phyloP scores from a whole-genome alignment of 2,888 invertebrate genomes.

The Callyntrura sp. region DNA sequence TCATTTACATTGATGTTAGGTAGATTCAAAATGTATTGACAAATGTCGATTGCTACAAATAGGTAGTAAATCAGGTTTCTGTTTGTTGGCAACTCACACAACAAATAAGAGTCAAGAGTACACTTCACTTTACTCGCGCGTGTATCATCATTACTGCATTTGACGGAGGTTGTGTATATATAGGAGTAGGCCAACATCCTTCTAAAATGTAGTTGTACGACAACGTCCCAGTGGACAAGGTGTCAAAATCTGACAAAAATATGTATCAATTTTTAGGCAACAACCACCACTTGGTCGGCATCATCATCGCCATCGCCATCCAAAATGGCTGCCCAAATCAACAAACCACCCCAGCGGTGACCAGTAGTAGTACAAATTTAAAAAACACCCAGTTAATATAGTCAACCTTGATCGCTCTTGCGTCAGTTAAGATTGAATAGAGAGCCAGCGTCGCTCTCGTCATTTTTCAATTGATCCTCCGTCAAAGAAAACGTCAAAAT shows the following conservation, averaged over 20 bases:
- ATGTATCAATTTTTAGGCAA: too few relatives aligned
- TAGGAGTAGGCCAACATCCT: background rate
- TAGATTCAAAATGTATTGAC: too few relatives aligned
- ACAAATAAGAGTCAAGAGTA: too few relatives aligned
- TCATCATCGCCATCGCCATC: background rate
- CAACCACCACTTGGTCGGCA: too few relatives aligned
- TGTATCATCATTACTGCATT: too few relatives aligned
- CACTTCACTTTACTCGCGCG: too few relatives aligned
- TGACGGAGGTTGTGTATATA: background rate
- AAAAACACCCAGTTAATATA: background rate
- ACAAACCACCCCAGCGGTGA: background rate
- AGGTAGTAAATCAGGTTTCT: too few relatives aligned
- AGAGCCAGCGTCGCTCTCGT: too few relatives aligned
- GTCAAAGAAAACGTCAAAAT: background rate
- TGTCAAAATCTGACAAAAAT: background rate
- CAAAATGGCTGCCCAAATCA: background rate
- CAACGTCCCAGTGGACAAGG: constrained; percentile 11
- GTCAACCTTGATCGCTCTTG: constrained; percentile 3
- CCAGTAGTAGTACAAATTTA: too few relatives aligned
- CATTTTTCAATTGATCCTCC: background rate
- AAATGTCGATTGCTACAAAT: too few relatives aligned
- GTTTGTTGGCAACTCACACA: too few relatives aligned
- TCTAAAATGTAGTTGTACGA: constrained; percentile 6
- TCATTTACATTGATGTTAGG: too few relatives aligned
- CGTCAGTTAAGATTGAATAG: background rate